phyloP scores from a whole-genome alignment of 2,113 vertebrate species.

The Solea senegalensis region DNA sequence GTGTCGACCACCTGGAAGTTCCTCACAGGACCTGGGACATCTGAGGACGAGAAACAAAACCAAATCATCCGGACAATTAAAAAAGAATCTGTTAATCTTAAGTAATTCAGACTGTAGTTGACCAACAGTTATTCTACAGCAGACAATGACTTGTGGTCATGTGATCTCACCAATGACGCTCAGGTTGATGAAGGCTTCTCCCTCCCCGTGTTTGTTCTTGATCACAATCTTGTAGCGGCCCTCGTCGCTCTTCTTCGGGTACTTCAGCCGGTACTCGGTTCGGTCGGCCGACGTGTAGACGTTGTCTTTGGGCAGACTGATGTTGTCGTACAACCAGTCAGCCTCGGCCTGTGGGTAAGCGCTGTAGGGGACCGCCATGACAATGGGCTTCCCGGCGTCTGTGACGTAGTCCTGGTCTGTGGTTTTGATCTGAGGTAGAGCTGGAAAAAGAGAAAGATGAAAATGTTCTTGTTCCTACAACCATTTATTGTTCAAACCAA shows the following conservation, averaged over 20 bases:
- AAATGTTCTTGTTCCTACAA: not conserved
- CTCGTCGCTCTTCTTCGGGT: slow-evolving; percentile 89
- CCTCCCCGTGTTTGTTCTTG: slow-evolving; percentile 94
- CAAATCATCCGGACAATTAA: no score
- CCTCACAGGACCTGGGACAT: slow-evolving; percentile 95
- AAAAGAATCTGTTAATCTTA: no score
- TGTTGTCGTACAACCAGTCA: slow-evolving; percentile 89
- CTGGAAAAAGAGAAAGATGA: slow-evolving; percentile 67
- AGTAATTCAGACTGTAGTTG: no score
- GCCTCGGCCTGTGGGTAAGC: slow-evolving; percentile 94
- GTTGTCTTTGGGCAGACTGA: slow-evolving; percentile 85
- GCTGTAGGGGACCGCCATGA: slow-evolving; percentile 92
- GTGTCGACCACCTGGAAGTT: slow-evolving; percentile 94
- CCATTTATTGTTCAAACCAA: not conserved
- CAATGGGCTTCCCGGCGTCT: slow-evolving; percentile 92
- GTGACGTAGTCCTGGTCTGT: slow-evolving; percentile 92
- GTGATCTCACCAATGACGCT: slow-evolving; percentile 88
- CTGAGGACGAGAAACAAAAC: slow-evolving; percentile 64
- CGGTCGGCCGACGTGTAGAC: slow-evolving; percentile 88
- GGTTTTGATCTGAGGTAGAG: slow-evolving; percentile 93
- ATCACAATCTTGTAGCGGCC: slow-evolving; percentile 92
- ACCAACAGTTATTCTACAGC: not conserved
- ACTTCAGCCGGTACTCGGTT: slow-evolving; percentile 89
- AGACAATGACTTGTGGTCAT: not conserved
- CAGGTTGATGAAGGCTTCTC: slow-evolving; percentile 93